These are phyloP conservation scores for Morelia viridis DNA, from an alignment of 2,797 vertebrate genomes.

Conservation along the genomic window DNA sequence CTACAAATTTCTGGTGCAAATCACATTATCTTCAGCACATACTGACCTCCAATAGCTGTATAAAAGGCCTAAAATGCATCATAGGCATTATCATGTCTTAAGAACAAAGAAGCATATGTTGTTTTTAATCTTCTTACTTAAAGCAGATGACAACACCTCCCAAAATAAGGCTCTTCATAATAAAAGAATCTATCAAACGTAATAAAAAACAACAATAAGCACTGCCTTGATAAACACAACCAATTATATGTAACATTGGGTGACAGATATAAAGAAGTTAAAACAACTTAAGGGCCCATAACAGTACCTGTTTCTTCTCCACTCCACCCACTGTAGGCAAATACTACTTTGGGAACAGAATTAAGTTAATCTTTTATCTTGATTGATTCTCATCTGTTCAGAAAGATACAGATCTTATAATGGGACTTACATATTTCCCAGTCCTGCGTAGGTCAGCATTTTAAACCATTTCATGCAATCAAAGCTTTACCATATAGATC, in stretches of 20 bases:
- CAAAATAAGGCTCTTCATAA: background rate
- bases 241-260: background rate
- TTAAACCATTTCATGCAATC: background rate
- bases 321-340: background rate
- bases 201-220: background rate
- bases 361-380: background rate
- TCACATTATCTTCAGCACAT: background rate
- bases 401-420: background rate
- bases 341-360: background rate
- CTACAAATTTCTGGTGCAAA: background rate
- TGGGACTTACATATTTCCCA: background rate
- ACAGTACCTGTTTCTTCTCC: background rate
- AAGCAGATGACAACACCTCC: background rate
- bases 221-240: background rate
- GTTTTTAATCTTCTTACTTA: background rate
- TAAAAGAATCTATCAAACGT: background rate
- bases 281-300: background rate
- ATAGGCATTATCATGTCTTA: background rate
- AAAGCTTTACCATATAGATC: background rate
- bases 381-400: background rate
- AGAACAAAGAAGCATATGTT: background rate
- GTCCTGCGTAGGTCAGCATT: background rate
- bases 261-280: background rate
- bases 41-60: background rate
- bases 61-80: background rate